Base-by-base conservation (phyloP, 2,888 invertebrate species). In the Diaprepes abbreviatus region DNA sequence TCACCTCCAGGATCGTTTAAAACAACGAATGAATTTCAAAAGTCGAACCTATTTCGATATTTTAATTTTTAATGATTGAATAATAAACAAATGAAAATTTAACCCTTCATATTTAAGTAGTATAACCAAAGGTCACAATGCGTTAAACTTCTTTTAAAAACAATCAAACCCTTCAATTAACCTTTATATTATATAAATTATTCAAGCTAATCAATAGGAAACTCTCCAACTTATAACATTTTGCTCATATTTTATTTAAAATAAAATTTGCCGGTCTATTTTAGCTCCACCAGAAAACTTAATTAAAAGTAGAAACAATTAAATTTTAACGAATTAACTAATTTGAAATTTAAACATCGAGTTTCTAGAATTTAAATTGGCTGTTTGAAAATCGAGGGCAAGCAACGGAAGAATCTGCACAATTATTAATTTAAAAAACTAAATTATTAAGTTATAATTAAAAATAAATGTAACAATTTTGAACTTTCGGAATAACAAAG, bases 321-420 rank as follows among this genome's bases (percentile, higher is more conserved):
- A 54, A 54, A 54, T 54, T 17, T 54, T 54, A 54, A 54, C 54
- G 54, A 33, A 54, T 17, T 33, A 17, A 54, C 54, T 54, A 54
- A 54, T 19, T 54, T 54, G 17, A 54, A 54, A 54, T 54, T 54
- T 35, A 55, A 55, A 36, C 55, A 55, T n/a, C 7, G 7, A 33
- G 55, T 19, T 55, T 55, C 36, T 33, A 55, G 43, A 43, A 43
- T 43, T 43, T 21, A 43, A 43, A 43, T 21, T 21, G n/a, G 21
- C 43, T 43, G 19, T 17, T 43, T 43, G 10, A 19, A 21, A 21
- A 19, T 21, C 4, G 43, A 17, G 19, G 2, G 21, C 2, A 43
- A 43, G 21, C 2, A 19, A 17, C 17, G 17, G 9, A n/a, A 17
- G 17, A 17, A 17, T 43, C 4, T 19, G 43, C n/a, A 19, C 19